Conservation (phyloP, 2,113 vertebrate genomes). For the Pomatostomus ruficeps region DNA sequence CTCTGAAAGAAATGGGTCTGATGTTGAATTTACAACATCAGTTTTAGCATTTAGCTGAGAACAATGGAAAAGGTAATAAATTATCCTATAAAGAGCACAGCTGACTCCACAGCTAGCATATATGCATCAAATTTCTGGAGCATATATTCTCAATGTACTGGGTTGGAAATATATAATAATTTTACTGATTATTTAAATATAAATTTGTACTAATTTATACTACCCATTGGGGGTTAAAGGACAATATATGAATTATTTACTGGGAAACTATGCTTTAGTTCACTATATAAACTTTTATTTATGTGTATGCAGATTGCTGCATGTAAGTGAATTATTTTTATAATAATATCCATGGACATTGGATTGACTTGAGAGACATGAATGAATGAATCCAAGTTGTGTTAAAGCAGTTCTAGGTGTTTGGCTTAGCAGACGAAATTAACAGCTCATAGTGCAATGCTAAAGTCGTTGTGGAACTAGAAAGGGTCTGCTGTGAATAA, state of each 20-base stretch:
- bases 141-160: background rate
- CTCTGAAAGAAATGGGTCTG: background rate
- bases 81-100: background rate
- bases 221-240: background rate
- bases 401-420: background rate
- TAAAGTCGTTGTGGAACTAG: background rate
- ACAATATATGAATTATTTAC: background rate
- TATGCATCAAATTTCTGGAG: background rate
- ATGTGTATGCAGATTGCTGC: background rate
- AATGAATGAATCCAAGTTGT: background rate
- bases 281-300: background rate
- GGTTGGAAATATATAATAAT: background rate
- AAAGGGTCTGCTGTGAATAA: background rate
- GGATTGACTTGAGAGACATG: background rate
- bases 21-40: background rate
- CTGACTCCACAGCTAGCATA: background rate
- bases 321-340: background rate
- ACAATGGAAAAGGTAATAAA: background rate
- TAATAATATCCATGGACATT: background rate
- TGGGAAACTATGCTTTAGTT: background rate
- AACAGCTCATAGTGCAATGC: background rate
- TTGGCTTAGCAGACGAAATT: background rate
- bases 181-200: background rate
- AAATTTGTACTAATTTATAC: background rate
- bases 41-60: background rate